Evolutionary conservation across 2,797 vertebrate species (phyloP), one percentile per base, ranked within the genome.

Genomic region (Scarus forsteni): DNA sequence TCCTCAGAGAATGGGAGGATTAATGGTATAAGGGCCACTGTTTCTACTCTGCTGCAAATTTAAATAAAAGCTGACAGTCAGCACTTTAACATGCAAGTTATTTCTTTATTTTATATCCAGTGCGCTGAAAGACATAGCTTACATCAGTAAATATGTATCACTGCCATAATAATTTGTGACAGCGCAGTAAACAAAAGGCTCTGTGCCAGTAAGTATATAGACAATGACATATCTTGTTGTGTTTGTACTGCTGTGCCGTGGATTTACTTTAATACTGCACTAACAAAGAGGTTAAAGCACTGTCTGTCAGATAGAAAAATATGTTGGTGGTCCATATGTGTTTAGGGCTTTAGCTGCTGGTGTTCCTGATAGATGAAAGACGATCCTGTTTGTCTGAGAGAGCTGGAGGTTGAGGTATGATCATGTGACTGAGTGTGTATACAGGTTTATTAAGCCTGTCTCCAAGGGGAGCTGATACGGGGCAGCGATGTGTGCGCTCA

Each of bases 341-440:
- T 62, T 53, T 43, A 49, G 60, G 53, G 51, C 64, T 79, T 77
- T 58, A 81, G 70, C 77, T 83, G 68, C 77, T 77, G 76, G 74
- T 75, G 73, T 60, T 70, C 62, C 66, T 69, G 73, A 73, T 75
- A 73, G 72, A 62, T 27, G 48, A 57, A 35, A 81, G 67, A 73
- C 44, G 60, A 62, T 64, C 48, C 54, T 55, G 75, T 88, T 81
- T 83, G 68, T 83, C 61, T 70, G 60, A 1, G 38, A 35, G 70
- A 19, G 42, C 13, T 27, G 4, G 56, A 49, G 60, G 71, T 59
- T 52, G 34, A 36, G 49, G 56, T 55, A 16, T 42, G 13, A 12
- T 16, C 52, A 18, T 50, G 10, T 40, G 46, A 19, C 46, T 53
- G 43, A 19, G 73, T 46, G 56, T 40, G 27, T 44, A 49, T 38